Percentiles rank a stretch among this genome's conserved stretches.
phyloP scores from a whole-genome alignment of 2,113 vertebrate species.

The Apistogramma diplotaenia region DNA sequence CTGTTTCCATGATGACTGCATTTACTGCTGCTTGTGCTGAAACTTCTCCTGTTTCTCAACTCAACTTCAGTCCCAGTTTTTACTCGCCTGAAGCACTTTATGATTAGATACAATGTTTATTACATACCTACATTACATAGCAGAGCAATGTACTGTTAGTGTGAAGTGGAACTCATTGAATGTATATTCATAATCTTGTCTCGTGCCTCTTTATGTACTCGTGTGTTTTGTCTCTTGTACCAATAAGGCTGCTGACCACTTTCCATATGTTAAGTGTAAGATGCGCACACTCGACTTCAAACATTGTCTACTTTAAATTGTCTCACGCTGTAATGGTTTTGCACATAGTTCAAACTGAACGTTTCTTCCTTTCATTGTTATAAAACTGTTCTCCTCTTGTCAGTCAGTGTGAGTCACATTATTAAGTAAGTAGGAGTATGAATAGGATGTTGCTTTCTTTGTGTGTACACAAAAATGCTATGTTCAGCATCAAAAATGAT shows the following conservation, averaged over 20 bases:
- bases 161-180: conserved; percentile 28
- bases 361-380: conserved; percentile 13
- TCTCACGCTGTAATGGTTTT: background rate
- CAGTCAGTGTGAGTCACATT: background rate
- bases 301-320: background rate
- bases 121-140: background rate
- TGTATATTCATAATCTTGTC: conserved; percentile 34
- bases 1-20: background rate
- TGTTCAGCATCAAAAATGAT: background rate
- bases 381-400: background rate
- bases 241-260: background rate
- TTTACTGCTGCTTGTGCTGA: background rate
- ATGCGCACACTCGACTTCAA: background rate
- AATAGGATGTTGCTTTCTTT: background rate
- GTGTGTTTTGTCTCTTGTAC: background rate
- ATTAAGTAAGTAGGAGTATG: background rate
- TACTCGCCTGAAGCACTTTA: conserved; percentile 34
- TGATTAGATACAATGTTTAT: background rate
- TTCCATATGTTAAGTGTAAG: background rate
- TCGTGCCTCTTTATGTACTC: conserved; percentile 36
- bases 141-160: conserved; percentile 5
- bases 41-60: background rate
- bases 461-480: background rate
- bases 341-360: conserved; percentile 3
- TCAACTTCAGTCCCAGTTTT: background rate